Evolutionary conservation across 2,888 invertebrate species (phyloP), one percentile per base, ranked within the genome.

Genomic region (Luperina nickerlii): DNA sequence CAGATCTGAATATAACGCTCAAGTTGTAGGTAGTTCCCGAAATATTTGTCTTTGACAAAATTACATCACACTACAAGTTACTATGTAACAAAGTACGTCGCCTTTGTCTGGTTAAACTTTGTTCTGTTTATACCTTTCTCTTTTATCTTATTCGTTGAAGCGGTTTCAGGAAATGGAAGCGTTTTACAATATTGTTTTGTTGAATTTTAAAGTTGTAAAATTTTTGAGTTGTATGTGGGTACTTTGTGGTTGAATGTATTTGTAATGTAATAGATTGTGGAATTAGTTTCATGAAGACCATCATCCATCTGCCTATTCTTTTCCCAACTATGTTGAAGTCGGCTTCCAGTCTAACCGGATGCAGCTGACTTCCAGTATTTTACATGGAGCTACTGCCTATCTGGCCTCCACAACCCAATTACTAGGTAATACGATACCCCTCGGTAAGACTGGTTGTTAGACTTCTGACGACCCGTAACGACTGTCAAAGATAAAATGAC

Each of bases 1-100:
- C 32, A 63, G 63, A 72, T 84, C 63, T 60, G 15, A 42, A 65
- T 78, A 78, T 60, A 78, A 72, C 48, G 20, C 32, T 24, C n/a
- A 38, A 85, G 69, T 70, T 68, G n/a, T 24, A 48, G n/a, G n/a
- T 24, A 48, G n/a, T n/a, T 54, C n/a, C 54, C 62, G 42, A 82
- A 84, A 86, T 78, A 78, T 67, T 62, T 78, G 83, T 75, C 83
- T 86, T 83, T 83, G 78, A 63, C 51, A 60, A 78, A 74, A 86
- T 78, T 73, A 84, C 83, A 69, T 74, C 73, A 71, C 69, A 73
- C 68, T 78, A 66, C 15, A 42, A 57, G 69, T 83, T 75, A 83
- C 74, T 73, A 45, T 78, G 78, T 83, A 68, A 54, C 66, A 74
- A 82, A 81, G 69, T 78, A 67, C 38, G 2, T 65, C 74, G 68